phyloP scores from a whole-genome alignment of 2,113 vertebrate genomes.

The Argyrosomus japonicus region DNA sequence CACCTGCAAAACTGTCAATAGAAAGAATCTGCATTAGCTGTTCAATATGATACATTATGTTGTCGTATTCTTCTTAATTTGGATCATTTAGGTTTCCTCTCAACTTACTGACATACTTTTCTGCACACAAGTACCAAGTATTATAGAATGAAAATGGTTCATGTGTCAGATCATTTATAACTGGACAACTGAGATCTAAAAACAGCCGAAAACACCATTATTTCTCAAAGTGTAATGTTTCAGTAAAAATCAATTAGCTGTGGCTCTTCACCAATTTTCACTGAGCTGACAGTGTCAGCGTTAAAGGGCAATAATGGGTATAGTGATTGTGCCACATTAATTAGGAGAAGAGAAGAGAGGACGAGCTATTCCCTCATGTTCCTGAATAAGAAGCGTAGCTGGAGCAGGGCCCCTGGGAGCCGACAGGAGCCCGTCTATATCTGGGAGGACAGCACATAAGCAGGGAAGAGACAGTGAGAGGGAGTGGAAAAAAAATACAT shows the following conservation, averaged over 20 bases:
- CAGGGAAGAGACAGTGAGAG: conserved; percentile 51
- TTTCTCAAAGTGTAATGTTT: conserved; percentile 44
- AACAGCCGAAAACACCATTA: conserved; percentile 29
- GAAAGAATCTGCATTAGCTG: background rate
- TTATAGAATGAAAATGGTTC: background rate
- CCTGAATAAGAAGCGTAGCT: conserved; percentile 84
- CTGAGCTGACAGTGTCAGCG: conserved; percentile 54
- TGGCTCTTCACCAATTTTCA: conserved; percentile 55
- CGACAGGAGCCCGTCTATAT: conserved; percentile 75
- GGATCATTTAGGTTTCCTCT: background rate
- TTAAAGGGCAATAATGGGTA: conserved; percentile 72
- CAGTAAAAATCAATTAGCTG: conserved; percentile 52
- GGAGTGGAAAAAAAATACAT: conserved; percentile 2
- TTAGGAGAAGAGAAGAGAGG: conserved; percentile 78
- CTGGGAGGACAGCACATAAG: conserved; percentile 67
- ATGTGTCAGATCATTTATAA: background rate
- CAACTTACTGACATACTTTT: background rate
- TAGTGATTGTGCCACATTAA: conserved; percentile 75
- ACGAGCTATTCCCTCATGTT: conserved; percentile 79
- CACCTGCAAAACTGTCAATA: background rate
- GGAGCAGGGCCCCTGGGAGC: conserved; percentile 82
- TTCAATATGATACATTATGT: background rate
- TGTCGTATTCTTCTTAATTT: background rate
- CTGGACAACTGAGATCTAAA: conserved; percentile 39
- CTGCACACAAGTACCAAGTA: background rate